These are phyloP conservation scores for Protaetia brevitarsis DNA, from an alignment of 1,140 invertebrate species.

Conservation along the genomic window DNA sequence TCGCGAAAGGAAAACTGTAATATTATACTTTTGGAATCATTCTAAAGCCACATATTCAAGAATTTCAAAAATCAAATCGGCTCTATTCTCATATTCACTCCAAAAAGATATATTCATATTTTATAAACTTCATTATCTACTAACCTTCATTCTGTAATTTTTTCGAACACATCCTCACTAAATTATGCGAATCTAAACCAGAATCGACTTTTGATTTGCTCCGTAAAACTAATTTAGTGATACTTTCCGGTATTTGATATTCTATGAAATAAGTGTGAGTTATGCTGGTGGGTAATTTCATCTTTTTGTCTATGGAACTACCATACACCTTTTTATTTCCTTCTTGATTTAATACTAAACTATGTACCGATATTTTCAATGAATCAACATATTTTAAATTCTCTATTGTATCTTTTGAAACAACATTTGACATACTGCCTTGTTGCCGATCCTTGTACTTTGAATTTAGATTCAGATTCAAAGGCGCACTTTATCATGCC, in stretches of 20 bases:
- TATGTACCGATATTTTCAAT: slow-evolving; percentile 39
- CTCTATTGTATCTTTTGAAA: background rate
- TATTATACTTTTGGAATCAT: too few species aligned
- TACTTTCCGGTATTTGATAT: slow-evolving; percentile 40
- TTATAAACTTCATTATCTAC: too few species aligned
- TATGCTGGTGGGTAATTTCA: slow-evolving; percentile 28
- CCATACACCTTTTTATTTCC: slow-evolving; percentile 37
- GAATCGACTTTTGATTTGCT: slow-evolving; percentile 40
- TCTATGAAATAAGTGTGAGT: slow-evolving; percentile 44
- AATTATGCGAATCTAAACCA: slow-evolving; percentile 35
- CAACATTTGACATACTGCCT: background rate
- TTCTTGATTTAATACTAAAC: slow-evolving; percentile 38
- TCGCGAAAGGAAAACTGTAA: too few species aligned
- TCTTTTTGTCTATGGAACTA: slow-evolving; percentile 23
- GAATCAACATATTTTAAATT: slow-evolving; percentile 41
- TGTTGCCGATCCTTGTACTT: background rate
- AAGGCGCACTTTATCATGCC: slow-evolving; percentile 2
- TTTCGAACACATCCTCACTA: slow-evolving; percentile 41
- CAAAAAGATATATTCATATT: background rate
- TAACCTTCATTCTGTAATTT: slow-evolving; percentile 30
- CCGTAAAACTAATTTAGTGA: slow-evolving; percentile 28
- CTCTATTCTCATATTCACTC: too few species aligned
- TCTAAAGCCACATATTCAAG: too few species aligned
- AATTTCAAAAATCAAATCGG: too few species aligned
- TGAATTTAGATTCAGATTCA: background rate